phyloP scores from a whole-genome alignment of 2,113 vertebrate species.

The Ailuropoda melanoleuca region DNA sequence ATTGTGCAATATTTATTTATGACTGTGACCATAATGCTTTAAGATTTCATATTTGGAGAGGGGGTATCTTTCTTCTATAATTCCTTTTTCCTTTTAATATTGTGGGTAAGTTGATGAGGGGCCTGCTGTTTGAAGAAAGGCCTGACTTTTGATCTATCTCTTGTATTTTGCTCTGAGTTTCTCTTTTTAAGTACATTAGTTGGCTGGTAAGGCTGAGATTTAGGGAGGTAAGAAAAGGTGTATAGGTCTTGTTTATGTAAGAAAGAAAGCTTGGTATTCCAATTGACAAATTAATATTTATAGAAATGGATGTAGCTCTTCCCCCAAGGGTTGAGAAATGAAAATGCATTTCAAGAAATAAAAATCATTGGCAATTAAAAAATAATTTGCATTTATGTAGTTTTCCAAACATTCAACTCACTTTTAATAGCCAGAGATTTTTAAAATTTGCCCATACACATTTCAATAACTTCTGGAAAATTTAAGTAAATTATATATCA shows the following conservation, averaged over 20 bases:
- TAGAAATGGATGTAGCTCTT: not conserved
- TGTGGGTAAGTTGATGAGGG: not conserved
- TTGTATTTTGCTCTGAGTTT: not conserved
- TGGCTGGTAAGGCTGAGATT: not conserved
- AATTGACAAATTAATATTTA: not conserved
- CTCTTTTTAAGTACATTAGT: not conserved
- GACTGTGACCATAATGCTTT: not conserved
- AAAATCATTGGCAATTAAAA: not conserved
- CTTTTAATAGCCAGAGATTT: not conserved
- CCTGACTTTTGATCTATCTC: not conserved
- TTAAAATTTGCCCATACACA: not conserved
- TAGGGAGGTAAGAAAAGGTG: not conserved
- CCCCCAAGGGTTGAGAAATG: not conserved
- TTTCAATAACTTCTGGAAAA: not conserved
- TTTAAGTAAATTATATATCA: not conserved
- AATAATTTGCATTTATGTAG: not conserved
- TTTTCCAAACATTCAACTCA: not conserved
- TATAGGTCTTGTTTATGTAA: not conserved
- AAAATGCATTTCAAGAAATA: not conserved
- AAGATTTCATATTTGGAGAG: not conserved
- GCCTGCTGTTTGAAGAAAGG: not conserved
- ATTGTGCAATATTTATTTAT: not conserved
- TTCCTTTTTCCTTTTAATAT: not conserved
- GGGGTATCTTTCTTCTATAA: not conserved
- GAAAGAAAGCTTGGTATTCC: not conserved